These are phyloP conservation scores for Lepidurus arcticus DNA, from an alignment of 1,140 invertebrate species.

Conservation along the genomic window DNA sequence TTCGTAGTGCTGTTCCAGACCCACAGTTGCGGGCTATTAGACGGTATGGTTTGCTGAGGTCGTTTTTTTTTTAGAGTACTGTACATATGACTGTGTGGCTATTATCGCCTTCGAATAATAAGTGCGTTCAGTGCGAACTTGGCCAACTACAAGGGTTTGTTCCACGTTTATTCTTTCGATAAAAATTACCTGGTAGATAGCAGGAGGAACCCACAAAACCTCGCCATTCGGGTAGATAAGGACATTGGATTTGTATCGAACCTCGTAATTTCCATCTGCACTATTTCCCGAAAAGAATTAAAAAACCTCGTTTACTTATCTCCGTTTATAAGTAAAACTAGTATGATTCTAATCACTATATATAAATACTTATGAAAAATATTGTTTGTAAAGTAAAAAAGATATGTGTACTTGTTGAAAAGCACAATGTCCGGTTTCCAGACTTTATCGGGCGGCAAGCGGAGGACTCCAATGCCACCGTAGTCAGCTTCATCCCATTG, in stretches of 20 bases:
- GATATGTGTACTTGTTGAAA: slow-evolving; percentile 90
- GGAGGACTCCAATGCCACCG: slow-evolving; percentile 89
- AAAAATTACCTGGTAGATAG: slow-evolving; percentile 76
- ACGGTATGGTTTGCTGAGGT: no score
- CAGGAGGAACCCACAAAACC: slow-evolving; percentile 95
- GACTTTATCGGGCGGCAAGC: slow-evolving; percentile 95
- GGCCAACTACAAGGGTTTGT: no score
- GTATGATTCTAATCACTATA: no score
- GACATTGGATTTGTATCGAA: slow-evolving; percentile 94
- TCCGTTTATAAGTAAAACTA: no score
- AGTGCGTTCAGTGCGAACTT: no score
- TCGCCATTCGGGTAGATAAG: slow-evolving; percentile 87
- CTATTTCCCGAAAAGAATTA: slow-evolving; percentile 52
- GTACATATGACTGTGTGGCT: no score
- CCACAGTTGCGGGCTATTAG: no score
- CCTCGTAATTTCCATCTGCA: slow-evolving; percentile 93
- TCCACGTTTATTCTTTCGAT: background rate
- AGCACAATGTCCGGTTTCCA: slow-evolving; percentile 99
- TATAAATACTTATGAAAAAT: background rate
- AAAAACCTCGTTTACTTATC: slow-evolving; percentile 15
- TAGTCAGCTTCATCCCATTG: slow-evolving; percentile 98
- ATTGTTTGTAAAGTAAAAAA: slow-evolving; percentile 10
- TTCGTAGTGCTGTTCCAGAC: no score
- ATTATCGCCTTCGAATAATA: no score
- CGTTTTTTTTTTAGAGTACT: no score